These are phyloP conservation scores for Cremastinae sp. DNA, from an alignment of 2,888 invertebrate species.

Conservation along the genomic window DNA sequence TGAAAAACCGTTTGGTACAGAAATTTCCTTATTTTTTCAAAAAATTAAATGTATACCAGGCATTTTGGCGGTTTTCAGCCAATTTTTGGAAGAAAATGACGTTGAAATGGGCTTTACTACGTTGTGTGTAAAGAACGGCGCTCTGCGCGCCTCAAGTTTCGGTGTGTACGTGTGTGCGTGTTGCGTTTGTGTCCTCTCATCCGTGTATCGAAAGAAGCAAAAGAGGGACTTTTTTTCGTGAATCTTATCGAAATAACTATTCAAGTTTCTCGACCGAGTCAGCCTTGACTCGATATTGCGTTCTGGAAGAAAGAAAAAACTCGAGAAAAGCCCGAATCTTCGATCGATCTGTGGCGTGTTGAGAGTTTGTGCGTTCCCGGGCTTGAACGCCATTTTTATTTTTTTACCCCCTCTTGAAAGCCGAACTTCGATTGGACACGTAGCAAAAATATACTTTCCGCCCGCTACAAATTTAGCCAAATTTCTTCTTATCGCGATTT, in stretches of 20 bases:
- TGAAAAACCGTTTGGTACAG: constrained; percentile 54
- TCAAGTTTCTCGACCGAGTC: not conserved
- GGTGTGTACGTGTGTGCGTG: constrained; percentile 27
- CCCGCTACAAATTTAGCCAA: too few species aligned
- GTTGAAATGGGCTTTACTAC: constrained; percentile 23
- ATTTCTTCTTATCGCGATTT: too few species aligned
- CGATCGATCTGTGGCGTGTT: constrained; percentile 13
- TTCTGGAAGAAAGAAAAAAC: not conserved
- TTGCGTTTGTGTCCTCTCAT: constrained; percentile 63
- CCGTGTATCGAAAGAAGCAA: constrained; percentile 66
- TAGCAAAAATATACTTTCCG: not conserved
- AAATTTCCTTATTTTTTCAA: constrained; percentile 59
- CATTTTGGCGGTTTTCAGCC: constrained; percentile 53
- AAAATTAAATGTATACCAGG: constrained; percentile 60
- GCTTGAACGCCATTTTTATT: constrained; percentile 57
- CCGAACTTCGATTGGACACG: constrained; percentile 12
- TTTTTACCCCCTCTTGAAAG: constrained; percentile 11
- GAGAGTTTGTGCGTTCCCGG: constrained; percentile 58
- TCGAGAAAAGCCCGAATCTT: not conserved
- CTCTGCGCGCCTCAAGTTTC: constrained; percentile 49
- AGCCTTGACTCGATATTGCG: not conserved
- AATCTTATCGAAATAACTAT: not conserved
- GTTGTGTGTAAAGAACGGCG: constrained; percentile 38
- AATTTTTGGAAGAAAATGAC: constrained; percentile 51
- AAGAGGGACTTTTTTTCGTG: constrained; percentile 59